These are phyloP conservation scores for Furcifer pardalis DNA, from an alignment of 2,797 vertebrate species.

Conservation along the genomic window DNA sequence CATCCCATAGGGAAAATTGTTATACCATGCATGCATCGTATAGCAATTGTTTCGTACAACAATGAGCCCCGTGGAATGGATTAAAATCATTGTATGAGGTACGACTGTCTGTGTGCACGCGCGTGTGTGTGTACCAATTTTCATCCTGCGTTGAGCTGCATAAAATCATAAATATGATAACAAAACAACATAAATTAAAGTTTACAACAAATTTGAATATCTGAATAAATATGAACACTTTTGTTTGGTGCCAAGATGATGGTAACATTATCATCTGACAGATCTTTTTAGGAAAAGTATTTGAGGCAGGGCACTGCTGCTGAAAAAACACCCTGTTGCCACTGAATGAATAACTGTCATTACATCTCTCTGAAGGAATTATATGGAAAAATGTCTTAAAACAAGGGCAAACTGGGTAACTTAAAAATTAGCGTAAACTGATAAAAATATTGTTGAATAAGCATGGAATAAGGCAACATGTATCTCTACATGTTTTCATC, in stretches of 20 bases:
- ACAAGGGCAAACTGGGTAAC: neutral
- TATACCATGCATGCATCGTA: no score
- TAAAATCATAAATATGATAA: neutral
- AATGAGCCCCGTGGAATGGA: no score
- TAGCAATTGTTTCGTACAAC: no score
- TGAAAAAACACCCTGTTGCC: neutral
- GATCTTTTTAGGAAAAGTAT: neutral
- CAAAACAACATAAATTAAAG: neutral
- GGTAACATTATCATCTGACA: neutral
- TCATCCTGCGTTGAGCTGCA: neutral
- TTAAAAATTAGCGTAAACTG: neutral
- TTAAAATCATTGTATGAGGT: no score
- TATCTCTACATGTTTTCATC: neutral
- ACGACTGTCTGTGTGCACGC: no score
- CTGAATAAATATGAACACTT: neutral
- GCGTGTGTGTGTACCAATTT: neutral
- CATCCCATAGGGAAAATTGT: no score
- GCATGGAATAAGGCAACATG: neutral
- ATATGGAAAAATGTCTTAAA: neutral
- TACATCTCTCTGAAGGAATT: neutral
- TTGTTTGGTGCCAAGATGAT: neutral
- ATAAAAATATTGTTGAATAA: neutral
- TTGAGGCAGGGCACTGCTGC: neutral
- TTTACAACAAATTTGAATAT: neutral
- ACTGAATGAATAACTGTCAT: neutral